phyloP scores from a whole-genome alignment of 2,113 vertebrate species.

The Sakesphorus luctuosus region DNA sequence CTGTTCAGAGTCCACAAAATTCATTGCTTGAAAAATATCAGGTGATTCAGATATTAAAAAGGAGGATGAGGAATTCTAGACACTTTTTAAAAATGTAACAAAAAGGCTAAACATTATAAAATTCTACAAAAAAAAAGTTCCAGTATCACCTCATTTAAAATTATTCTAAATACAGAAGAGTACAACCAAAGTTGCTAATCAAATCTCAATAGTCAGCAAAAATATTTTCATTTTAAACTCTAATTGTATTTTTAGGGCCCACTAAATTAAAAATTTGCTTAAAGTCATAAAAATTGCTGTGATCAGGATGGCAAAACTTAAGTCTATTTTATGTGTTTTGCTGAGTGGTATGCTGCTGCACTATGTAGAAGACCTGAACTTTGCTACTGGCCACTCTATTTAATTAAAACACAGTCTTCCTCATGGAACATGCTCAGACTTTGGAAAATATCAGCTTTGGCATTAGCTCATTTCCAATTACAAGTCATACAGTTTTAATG shows the following conservation, averaged over 20 bases:
- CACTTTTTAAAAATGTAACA: background rate
- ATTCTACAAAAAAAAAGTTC: background rate
- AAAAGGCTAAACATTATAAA: background rate
- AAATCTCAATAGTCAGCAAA: background rate
- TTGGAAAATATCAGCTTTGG: background rate
- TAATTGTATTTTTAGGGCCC: background rate
- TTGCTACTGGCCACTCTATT: background rate
- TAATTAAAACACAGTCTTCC: background rate
- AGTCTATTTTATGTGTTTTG: background rate
- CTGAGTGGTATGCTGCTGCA: background rate
- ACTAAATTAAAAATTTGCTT: background rate
- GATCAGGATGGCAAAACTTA: background rate
- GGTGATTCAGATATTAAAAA: background rate
- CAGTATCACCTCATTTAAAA: background rate
- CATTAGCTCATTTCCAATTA: conserved; percentile 21
- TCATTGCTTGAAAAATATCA: background rate
- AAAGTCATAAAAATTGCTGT: background rate
- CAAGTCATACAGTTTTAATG: background rate
- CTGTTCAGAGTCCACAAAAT: background rate
- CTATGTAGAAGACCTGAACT: background rate
- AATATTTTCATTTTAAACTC: background rate
- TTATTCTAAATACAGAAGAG: background rate
- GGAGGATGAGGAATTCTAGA: background rate
- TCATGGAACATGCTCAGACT: background rate
- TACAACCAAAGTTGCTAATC: background rate